Conservation (phyloP, 1,140 invertebrate species). For the Heterodera schachtii region DNA sequence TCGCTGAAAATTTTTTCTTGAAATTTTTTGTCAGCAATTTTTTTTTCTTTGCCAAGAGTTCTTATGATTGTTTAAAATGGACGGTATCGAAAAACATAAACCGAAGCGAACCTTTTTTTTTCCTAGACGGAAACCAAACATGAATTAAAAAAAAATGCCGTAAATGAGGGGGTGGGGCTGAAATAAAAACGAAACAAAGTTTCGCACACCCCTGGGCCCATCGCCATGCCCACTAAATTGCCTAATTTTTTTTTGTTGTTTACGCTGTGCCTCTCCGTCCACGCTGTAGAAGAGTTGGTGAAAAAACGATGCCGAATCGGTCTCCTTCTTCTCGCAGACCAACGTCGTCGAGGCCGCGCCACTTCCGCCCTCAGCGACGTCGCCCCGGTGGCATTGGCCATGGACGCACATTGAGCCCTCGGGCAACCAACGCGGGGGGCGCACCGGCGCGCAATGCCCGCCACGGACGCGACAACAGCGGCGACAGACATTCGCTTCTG, state of each 20-base stretch:
- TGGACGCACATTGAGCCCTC: constrained; percentile 55
- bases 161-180: too few species aligned
- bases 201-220: too few species aligned
- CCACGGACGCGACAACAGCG: constrained; percentile 38
- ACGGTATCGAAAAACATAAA: too few species aligned
- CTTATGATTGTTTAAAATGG: too few species aligned
- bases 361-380: background rate
- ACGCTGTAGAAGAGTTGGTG: constrained; percentile 48
- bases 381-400: constrained; percentile 44
- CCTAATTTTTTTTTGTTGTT: background rate
- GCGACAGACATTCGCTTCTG: constrained; percentile 36
- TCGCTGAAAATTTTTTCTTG: too few species aligned
- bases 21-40: too few species aligned
- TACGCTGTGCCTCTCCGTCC: constrained; percentile 36
- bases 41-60: too few species aligned
- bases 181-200: too few species aligned
- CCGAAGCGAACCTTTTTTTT: too few species aligned
- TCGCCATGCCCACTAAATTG: too few species aligned
- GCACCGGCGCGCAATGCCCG: constrained; percentile 33
- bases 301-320: constrained; percentile 38
- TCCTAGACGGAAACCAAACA: too few species aligned
- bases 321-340: constrained; percentile 44
- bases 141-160: too few species aligned
- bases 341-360: constrained; percentile 29
- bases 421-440: constrained; percentile 23